These are phyloP conservation scores for Electrophaes corylata DNA, from an alignment of 2,888 invertebrate species.

Conservation along the genomic window DNA sequence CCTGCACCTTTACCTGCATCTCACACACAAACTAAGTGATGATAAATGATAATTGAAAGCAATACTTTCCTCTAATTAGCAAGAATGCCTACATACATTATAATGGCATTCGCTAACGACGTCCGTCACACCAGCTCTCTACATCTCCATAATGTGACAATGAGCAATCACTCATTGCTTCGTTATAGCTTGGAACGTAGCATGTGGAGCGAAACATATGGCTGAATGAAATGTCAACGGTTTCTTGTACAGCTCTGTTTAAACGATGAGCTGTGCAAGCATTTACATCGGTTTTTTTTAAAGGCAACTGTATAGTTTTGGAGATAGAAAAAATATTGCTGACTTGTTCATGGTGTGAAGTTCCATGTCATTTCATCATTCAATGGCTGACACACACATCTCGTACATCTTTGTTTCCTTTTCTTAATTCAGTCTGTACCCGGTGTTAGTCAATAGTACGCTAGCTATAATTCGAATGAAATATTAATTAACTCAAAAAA, in stretches of 20 bases:
- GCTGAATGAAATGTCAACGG: conserved; percentile 18
- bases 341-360: no score
- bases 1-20: not conserved
- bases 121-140: conserved; percentile 46
- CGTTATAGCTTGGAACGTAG: conserved; percentile 5
- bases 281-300: not conserved
- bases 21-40: not conserved
- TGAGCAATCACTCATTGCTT: conserved; percentile 38
- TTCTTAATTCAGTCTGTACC: not conserved
- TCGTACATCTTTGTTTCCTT: not conserved
- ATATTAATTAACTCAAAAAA: conserved; percentile 3
- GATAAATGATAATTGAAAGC: conserved; percentile 18
- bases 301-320: not conserved
- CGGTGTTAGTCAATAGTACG: not conserved
- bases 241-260: not conserved
- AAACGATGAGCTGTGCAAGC: not conserved
- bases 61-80: conserved; percentile 31
- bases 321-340: not conserved
- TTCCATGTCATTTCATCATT: not conserved
- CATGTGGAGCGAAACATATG: conserved; percentile 19
- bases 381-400: no score
- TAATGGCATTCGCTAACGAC: conserved; percentile 46
- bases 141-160: conserved; percentile 52
- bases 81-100: conserved; percentile 43
- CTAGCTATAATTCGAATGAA: not conserved